phyloP scores from a whole-genome alignment of 2,797 vertebrate genomes.

The Pelodytes ibericus region DNA sequence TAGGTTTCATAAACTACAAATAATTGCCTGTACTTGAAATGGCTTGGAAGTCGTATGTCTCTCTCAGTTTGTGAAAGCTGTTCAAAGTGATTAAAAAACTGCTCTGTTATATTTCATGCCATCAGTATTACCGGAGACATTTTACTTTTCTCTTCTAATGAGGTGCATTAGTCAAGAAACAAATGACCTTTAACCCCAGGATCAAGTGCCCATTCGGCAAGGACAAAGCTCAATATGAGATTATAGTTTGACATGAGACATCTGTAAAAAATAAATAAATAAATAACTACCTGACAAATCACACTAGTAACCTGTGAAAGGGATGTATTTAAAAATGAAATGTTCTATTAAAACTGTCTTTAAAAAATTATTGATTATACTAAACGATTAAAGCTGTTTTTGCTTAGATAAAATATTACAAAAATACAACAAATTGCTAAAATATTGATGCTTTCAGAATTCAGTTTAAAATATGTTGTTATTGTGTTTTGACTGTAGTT shows the following conservation, averaged over 20 bases:
- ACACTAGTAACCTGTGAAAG: slow-evolving; percentile 8
- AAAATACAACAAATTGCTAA: no score
- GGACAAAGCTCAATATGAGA: slow-evolving; percentile 63
- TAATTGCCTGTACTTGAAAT: slow-evolving; percentile 41
- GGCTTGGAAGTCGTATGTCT: slow-evolving; percentile 26
- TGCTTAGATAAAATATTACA: no score
- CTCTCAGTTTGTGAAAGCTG: slow-evolving; percentile 33
- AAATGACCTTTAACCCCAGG: slow-evolving; percentile 70
- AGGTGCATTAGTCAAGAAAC: slow-evolving; percentile 72
- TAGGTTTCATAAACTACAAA: slow-evolving; percentile 18
- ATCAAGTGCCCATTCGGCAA: slow-evolving; percentile 72
- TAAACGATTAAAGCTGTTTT: no score
- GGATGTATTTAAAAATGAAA: not conserved
- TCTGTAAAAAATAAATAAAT: slow-evolving; percentile 28
- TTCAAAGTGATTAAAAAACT: slow-evolving; percentile 60
- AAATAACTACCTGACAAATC: not conserved
- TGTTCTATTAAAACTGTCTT: not conserved
- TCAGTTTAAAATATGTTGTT: no score
- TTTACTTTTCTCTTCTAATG: slow-evolving; percentile 67
- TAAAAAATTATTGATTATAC: no score
- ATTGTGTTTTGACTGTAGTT: no score
- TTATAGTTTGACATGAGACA: slow-evolving; percentile 57
- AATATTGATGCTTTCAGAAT: no score
- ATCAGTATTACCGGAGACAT: slow-evolving; percentile 62
- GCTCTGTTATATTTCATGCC: slow-evolving; percentile 62